Percentiles rank a stretch among this genome's conserved stretches.
These are phyloP conservation scores for Nerophis ophidion DNA, from an alignment of 2,113 vertebrate genomes.

Conservation along the genomic window DNA sequence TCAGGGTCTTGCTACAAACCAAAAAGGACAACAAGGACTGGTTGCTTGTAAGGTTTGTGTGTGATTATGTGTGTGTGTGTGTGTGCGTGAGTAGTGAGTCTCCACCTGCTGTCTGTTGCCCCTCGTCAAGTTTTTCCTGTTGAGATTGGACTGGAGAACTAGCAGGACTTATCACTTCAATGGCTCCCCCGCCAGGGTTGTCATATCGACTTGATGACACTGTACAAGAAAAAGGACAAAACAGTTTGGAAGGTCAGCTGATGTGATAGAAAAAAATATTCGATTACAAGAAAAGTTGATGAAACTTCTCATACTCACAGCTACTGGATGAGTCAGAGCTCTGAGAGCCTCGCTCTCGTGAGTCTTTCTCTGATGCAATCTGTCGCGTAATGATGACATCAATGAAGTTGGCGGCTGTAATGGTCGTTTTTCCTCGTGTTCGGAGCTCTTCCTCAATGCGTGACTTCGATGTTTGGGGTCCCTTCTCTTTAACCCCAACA, in stretches of 20 bases:
- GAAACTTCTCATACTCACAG: slow-evolving; percentile 72
- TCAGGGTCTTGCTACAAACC: background rate
- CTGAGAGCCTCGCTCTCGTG: slow-evolving; percentile 88
- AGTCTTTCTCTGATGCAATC: slow-evolving; percentile 95
- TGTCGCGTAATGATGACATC: slow-evolving; percentile 98
- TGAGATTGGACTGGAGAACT: slow-evolving; percentile 84
- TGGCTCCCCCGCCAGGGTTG: slow-evolving; percentile 77
- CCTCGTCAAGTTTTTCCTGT: slow-evolving; percentile 74
- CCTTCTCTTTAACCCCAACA: slow-evolving; percentile 83
- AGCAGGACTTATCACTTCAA: slow-evolving; percentile 95
- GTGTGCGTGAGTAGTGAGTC: background rate
- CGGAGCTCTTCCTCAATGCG: slow-evolving; percentile 96
- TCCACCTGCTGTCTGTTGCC: slow-evolving; percentile 60
- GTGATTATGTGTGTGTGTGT: background rate
- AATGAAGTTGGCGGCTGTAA: slow-evolving; percentile 97
- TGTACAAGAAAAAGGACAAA: slow-evolving; percentile 50
- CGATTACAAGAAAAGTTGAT: background rate
- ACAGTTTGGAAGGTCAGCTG: slow-evolving; percentile 1
- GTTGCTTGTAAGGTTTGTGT: background rate
- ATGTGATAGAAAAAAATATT: background rate
- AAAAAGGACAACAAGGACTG: background rate
- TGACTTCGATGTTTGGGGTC: slow-evolving; percentile 83
- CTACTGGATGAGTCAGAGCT: slow-evolving; percentile 94
- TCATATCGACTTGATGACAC: slow-evolving; percentile 93
- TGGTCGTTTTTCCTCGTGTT: slow-evolving; percentile 94